A percentile compares a stretch with the other conserved stretches of the same genome.
phyloP scores from a whole-genome alignment of 2,797 vertebrate genomes.

The Rhynchotus rufescens region DNA sequence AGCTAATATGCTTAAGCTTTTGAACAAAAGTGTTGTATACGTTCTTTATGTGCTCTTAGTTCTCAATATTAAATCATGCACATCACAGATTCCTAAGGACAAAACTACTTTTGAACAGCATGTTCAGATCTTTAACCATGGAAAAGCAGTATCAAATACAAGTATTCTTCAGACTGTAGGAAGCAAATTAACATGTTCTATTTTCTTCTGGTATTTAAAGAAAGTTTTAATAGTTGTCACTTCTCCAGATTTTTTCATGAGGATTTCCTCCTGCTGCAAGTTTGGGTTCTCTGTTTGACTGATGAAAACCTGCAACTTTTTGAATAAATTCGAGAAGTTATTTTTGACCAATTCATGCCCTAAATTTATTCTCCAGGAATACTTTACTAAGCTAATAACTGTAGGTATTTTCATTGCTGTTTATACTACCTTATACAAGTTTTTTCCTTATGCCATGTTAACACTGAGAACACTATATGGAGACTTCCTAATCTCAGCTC shows the following conservation, averaged over 20 bases:
- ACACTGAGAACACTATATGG: neutral
- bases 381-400: neutral
- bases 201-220: constrained; percentile 3
- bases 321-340: neutral
- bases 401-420: neutral
- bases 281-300: neutral
- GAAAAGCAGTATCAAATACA: neutral
- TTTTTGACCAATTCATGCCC: neutral
- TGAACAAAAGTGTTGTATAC: constrained; percentile 27
- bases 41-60: constrained; percentile 31
- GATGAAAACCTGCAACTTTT: neutral
- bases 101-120: constrained; percentile 28
- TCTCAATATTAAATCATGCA: constrained; percentile 56
- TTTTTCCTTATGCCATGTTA: neutral
- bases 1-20: constrained; percentile 15
- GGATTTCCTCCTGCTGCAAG: neutral
- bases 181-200: neutral
- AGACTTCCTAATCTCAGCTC: neutral
- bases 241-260: neutral
- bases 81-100: constrained; percentile 41
- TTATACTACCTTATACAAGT: neutral
- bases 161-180: neutral
- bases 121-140: neutral
- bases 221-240: neutral
- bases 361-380: neutral